Conservation (phyloP, 1,140 invertebrate genomes). For the Sarcophaga bullata region DNA sequence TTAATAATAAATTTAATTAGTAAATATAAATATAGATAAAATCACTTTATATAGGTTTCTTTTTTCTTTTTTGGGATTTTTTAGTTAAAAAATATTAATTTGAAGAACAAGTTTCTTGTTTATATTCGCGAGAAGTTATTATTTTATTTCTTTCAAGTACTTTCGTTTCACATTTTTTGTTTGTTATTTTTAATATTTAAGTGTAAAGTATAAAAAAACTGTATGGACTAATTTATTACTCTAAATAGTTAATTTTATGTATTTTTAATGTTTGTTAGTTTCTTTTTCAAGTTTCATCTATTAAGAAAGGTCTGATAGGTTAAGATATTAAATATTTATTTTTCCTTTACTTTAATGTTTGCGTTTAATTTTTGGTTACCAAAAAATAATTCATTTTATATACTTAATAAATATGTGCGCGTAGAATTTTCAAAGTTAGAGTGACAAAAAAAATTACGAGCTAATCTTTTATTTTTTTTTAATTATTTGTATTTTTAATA, state of each 20-base stretch:
- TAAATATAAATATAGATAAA: too few relatives aligned
- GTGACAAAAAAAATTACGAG: conserved; percentile 38
- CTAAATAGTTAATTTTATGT: conserved; percentile 25
- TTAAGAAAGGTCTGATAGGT: conserved; percentile 31
- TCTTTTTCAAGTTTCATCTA: conserved; percentile 22
- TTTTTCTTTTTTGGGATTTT: background rate
- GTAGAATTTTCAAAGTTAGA: conserved; percentile 36
- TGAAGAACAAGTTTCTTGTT: background rate
- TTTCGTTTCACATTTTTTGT: background rate
- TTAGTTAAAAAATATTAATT: background rate
- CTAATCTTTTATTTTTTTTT: conserved; percentile 28
- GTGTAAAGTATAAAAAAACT: conserved; percentile 36
- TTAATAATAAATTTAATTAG: background rate
- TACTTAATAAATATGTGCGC: conserved; percentile 38
- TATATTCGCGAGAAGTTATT: background rate
- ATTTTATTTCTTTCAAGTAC: background rate
- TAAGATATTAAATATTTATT: conserved; percentile 18
- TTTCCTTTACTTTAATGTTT: conserved; percentile 10
- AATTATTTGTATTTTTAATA: conserved; percentile 28
- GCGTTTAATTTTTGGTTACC: conserved; percentile 32
- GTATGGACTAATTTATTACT: conserved; percentile 34
- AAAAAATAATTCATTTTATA: conserved; percentile 31
- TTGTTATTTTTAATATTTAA: background rate
- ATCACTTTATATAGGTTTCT: background rate
- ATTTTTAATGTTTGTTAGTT: conserved; percentile 1